Percentiles rank a stretch among this genome's conserved stretches.
Evolutionary conservation across 2,888 invertebrate genomes (phyloP).

Genomic region (Acanthosepion lycidas): DNA sequence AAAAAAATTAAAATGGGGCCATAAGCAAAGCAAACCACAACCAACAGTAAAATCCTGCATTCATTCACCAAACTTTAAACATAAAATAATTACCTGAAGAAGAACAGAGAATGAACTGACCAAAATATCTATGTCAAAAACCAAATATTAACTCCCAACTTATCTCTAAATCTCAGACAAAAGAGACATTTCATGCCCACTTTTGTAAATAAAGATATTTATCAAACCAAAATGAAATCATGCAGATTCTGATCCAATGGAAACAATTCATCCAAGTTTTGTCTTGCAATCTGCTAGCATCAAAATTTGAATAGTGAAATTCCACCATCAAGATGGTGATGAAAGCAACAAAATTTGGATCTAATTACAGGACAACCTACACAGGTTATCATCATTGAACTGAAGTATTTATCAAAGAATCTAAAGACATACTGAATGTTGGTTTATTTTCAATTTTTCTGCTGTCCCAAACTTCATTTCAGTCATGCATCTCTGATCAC

Average conservation of each 20-base stretch:
- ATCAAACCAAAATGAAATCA: not conserved
- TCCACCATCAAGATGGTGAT: not conserved
- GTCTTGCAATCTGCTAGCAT: not conserved
- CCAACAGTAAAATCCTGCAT: not conserved
- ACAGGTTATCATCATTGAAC: not conserved
- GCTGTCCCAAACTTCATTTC: not conserved
- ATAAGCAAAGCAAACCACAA: not conserved
- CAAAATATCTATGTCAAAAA: not conserved
- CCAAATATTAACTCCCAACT: not conserved
- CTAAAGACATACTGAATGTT: not conserved
- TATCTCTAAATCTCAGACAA: not conserved
- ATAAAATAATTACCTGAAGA: not conserved
- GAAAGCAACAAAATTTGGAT: not conserved
- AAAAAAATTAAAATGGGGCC: no score
- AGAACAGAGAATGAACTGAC: not conserved
- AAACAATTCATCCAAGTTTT: not conserved
- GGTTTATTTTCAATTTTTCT: slow-evolving; percentile 9
- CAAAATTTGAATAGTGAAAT: not conserved
- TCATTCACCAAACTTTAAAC: not conserved
- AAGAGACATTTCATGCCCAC: not conserved
- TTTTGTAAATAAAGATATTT: not conserved
- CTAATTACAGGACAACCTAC: not conserved
- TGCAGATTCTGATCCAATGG: not conserved
- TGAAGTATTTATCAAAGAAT: not conserved
- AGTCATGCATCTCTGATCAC: not conserved